Percentiles rank a stretch among this genome's conserved stretches.
Conservation (phyloP, 2,113 vertebrate species). For the Narcine bancroftii region DNA sequence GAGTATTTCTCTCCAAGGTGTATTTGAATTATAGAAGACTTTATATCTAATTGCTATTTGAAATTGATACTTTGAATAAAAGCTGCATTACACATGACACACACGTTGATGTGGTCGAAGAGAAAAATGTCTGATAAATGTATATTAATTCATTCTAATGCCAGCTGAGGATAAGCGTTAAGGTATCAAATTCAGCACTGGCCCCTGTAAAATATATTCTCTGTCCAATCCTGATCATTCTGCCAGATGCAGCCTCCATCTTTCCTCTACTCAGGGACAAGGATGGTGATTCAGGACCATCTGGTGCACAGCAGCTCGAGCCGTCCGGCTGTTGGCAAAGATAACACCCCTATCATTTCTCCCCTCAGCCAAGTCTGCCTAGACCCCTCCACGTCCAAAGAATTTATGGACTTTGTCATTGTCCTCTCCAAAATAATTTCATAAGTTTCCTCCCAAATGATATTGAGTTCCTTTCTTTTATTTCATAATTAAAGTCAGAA, state of each 20-base stretch:
- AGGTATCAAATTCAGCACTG: background rate
- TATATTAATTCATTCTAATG: background rate
- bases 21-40: background rate
- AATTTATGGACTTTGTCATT: background rate
- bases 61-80: background rate
- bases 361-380: background rate
- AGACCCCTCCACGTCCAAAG: background rate
- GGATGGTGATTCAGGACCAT: background rate
- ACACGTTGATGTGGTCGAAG: background rate
- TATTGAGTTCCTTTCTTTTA: too few species aligned
- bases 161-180: background rate
- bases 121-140: background rate
- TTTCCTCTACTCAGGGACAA: background rate
- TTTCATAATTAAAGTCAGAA: too few species aligned
- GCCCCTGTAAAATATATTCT: background rate
- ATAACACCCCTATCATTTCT: background rate
- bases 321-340: background rate
- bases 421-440: background rate
- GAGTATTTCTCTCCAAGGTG: background rate
- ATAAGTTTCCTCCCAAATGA: too few species aligned
- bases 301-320: background rate
- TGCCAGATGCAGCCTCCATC: background rate
- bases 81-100: background rate
- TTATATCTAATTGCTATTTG: background rate
- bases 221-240: background rate